Evolutionary conservation across 2,888 invertebrate genomes (phyloP), one percentile per base, ranked within the genome.

Genomic region (Parapristionchus giblindavisi): DNA sequence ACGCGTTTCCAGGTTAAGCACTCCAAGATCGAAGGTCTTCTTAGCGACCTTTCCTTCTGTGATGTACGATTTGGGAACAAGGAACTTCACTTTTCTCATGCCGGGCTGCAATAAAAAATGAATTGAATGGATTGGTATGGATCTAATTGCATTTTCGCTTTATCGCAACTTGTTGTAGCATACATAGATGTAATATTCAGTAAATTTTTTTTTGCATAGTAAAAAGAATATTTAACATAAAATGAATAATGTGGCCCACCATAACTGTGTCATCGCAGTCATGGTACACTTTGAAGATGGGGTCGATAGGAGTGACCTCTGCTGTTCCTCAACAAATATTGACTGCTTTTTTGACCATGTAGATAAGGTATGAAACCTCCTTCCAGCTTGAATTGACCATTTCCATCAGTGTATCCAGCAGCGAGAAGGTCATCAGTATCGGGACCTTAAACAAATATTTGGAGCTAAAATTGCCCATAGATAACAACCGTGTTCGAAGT

Each of bases 381-480:
- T 61, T 71, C 48, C 17, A 76, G 51, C 27, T 68, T 61, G 77
- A 83, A 81, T 21, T 65, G 76, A 40, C 83, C 83, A 2, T 78
- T 72, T 11, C 58, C 77, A 65, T 83, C 81, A 6, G 83, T 81
- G 73, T 81, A 81, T 52, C 79, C 79, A 52, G 78, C 77, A 34
- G 81, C 81, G 11, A 82, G 79, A 24, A 82, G 77, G 58, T 82
- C 82, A 73, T 82, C 82, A 40, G 80, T 79, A 73, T 81, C 81
- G n/a, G 80, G 80, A 58, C 81, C 81, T 48, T n/a, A n/a, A n/a
- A n/a, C n/a, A n/a, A n/a, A n/a, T n/a, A n/a, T n/a, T n/a, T n/a
- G 74, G 70, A 77, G n/a, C n/a, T n/a, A n/a, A n/a, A n/a, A n/a
- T n/a, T n/a, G n/a, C n/a, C n/a, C n/a, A n/a, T n/a, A n/a, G n/a